A percentile compares a stretch with the other conserved stretches of the same genome.
Conservation (phyloP, 1,140 invertebrate genomes). For the Solenopsis fugax region DNA sequence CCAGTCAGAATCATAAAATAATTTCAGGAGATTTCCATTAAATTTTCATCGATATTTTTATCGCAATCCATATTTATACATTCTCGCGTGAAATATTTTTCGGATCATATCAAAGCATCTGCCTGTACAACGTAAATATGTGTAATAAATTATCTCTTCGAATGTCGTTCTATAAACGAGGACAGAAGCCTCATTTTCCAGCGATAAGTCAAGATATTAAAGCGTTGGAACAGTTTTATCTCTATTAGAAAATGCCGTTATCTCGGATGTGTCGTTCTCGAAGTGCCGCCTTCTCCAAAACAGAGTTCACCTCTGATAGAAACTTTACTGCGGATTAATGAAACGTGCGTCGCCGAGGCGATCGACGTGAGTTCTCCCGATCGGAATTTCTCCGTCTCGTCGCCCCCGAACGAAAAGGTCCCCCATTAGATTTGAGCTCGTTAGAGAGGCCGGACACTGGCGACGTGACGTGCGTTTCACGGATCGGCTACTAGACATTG, state of each 20-base stretch:
- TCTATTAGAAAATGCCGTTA: conserved; percentile 25
- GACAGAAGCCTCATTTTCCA: neutral
- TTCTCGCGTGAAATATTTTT: neutral
- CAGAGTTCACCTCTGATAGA: neutral
- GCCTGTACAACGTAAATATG: neutral
- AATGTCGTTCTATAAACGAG: neutral
- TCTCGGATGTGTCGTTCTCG: neutral
- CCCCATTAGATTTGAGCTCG: conserved; percentile 70
- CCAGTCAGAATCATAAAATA: conserved; percentile 2
- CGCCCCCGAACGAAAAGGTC: conserved; percentile 6
- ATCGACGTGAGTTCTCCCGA: conserved; percentile 6
- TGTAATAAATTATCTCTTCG: neutral
- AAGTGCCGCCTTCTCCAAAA: neutral
- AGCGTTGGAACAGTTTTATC: neutral
- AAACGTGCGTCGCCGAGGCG: neutral
- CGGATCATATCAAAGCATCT: neutral
- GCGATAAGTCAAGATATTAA: neutral
- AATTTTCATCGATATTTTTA: conserved; percentile 25
- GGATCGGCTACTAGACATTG: conserved; percentile 71
- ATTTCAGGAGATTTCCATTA: conserved; percentile 4
- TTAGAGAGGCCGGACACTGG: conserved; percentile 56
- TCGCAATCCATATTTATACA: neutral
- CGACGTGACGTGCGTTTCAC: conserved; percentile 65
- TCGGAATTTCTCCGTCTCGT: conserved; percentile 43
- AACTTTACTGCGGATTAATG: conserved; percentile 29